phyloP scores from a whole-genome alignment of 2,888 invertebrate species.

The Tholera decimalis region DNA sequence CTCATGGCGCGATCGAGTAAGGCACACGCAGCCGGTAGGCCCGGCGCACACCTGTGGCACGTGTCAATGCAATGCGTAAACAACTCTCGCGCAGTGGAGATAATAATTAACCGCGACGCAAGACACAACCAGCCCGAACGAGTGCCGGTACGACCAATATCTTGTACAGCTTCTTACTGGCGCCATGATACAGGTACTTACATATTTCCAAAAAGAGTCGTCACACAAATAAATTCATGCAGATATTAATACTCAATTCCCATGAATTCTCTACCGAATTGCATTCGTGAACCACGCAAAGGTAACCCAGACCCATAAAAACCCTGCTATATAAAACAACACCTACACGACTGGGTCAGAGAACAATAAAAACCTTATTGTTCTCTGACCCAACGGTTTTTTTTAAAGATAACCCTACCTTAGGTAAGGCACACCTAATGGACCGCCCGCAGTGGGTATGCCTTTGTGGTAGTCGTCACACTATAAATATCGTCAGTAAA shows the following conservation, averaged over 20 bases:
- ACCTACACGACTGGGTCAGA: conserved; percentile 68
- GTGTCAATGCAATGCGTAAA: no score
- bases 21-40: no score
- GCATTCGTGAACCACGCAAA: conserved; percentile 41
- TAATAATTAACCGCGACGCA: no score
- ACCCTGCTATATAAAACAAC: conserved; percentile 71
- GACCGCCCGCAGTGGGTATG: conserved; percentile 62
- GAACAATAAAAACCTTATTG: conserved; percentile 67
- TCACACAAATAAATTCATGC: conserved; percentile 33
- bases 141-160: no score
- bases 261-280: conserved; percentile 41
- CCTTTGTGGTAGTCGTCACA: conserved; percentile 44
- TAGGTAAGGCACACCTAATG: conserved; percentile 66
- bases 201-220: no score
- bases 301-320: conserved; percentile 35
- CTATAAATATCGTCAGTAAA: not conserved
- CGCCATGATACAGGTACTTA: no score
- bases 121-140: no score
- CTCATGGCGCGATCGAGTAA: no score
- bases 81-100: no score
- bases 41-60: no score
- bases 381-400: conserved; percentile 69
- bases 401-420: conserved; percentile 69
- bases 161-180: no score
- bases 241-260: conserved; percentile 45